phyloP scores from a whole-genome alignment of 1,140 invertebrate species.

The Odontomachus brunneus region DNA sequence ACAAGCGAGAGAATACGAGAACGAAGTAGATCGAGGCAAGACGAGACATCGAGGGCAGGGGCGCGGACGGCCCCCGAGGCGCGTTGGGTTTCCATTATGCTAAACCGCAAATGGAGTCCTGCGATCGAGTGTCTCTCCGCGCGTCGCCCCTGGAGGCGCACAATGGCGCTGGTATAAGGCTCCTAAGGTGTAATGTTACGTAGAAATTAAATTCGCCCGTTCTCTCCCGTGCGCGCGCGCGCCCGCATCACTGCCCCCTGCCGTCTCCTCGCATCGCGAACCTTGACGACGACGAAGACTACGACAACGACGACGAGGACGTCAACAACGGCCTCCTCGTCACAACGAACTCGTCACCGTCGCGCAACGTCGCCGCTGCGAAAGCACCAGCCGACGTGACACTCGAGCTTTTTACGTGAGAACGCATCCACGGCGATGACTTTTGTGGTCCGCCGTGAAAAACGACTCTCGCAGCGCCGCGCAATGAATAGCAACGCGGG shows the following conservation, averaged over 20 bases:
- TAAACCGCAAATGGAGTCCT: slow-evolving; percentile 86
- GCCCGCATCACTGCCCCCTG: slow-evolving; percentile 37
- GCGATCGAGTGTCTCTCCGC: slow-evolving; percentile 84
- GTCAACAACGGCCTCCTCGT: too few relatives aligned
- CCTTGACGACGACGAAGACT: slow-evolving; percentile 41
- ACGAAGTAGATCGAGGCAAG: slow-evolving; percentile 56
- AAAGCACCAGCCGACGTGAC: slow-evolving; percentile 56
- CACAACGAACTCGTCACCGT: slow-evolving; percentile 68
- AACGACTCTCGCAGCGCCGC: slow-evolving; percentile 8
- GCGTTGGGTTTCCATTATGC: slow-evolving; percentile 86
- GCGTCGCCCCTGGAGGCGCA: slow-evolving; percentile 71
- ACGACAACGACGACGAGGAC: neutral
- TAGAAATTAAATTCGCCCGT: slow-evolving; percentile 83
- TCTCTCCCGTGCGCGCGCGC: slow-evolving; percentile 37
- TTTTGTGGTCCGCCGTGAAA: slow-evolving; percentile 56
- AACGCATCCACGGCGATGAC: slow-evolving; percentile 64
- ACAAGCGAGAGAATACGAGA: slow-evolving; percentile 54
- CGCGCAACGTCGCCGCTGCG: slow-evolving; percentile 45
- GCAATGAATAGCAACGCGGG: slow-evolving; percentile 46
- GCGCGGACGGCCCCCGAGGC: slow-evolving; percentile 75
- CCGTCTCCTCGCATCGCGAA: slow-evolving; percentile 38
- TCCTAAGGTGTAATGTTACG: slow-evolving; percentile 84
- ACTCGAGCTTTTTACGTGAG: slow-evolving; percentile 63
- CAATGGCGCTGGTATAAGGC: slow-evolving; percentile 80
- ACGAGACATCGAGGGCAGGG: slow-evolving; percentile 60